A percentile compares a stretch with the other conserved stretches of the same genome.
These are phyloP conservation scores for Drosophila bocki DNA, from an alignment of 1,140 invertebrate genomes.

Conservation along the genomic window DNA sequence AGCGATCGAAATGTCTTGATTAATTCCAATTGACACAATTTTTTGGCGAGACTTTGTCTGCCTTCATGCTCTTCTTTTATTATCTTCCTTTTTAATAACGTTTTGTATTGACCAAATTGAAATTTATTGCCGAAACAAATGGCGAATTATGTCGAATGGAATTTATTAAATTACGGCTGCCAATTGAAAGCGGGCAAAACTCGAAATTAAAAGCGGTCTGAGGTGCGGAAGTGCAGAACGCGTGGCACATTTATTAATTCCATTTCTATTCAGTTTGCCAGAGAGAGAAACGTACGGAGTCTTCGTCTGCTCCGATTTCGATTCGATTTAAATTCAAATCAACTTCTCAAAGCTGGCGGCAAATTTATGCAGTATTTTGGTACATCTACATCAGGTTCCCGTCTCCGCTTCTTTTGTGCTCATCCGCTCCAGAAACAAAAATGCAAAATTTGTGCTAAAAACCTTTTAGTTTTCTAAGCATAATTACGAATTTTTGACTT, in stretches of 20 bases:
- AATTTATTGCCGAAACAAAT: constrained; percentile 53
- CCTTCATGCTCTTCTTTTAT: background rate
- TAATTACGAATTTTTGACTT: constrained; percentile 52
- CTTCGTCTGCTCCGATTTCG: constrained; percentile 48
- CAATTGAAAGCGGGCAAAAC: constrained; percentile 44
- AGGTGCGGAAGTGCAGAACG: constrained; percentile 6
- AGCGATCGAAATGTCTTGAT: constrained; percentile 44
- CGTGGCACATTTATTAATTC: constrained; percentile 54
- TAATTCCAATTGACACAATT: constrained; percentile 49
- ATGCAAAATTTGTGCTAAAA: constrained; percentile 63
- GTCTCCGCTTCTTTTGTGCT: constrained; percentile 9
- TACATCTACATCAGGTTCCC: constrained; percentile 27
- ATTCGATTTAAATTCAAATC: constrained; percentile 62
- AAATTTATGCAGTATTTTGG: constrained; percentile 58
- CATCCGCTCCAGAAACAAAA: constrained; percentile 35
- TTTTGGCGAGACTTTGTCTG: constrained; percentile 20
- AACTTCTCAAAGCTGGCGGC: constrained; percentile 55
- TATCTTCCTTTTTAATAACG: background rate
- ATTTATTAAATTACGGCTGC: constrained; percentile 36
- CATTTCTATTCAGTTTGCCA: constrained; percentile 35
- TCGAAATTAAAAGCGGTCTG: constrained; percentile 43
- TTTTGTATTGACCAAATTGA: constrained; percentile 40
- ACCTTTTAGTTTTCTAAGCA: constrained; percentile 36
- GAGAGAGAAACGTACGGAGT: constrained; percentile 7
- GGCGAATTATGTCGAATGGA: constrained; percentile 37